Evolutionary conservation across 1,140 invertebrate species (phyloP), one percentile per base, ranked within the genome.

Genomic region (Zaprionus ghesquierei): DNA sequence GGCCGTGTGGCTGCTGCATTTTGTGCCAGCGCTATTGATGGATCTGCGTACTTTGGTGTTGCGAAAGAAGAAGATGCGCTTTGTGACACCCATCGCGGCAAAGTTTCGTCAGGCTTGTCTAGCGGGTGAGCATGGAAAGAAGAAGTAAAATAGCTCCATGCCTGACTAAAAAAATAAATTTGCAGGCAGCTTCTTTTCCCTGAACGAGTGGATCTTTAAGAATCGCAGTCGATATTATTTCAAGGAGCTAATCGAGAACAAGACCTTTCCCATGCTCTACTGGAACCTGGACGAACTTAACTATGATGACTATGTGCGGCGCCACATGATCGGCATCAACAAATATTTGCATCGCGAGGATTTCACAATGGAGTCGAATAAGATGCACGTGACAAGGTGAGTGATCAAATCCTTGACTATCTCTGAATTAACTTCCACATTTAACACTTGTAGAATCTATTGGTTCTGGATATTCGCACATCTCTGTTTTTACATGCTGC

Each of bases 181-280:
- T 56, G 2, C 38, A 90, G 95, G 98, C 0, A 95, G 97, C 90
- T 99, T 96, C 90, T 99, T 99, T 85, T 96, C 97, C 0, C 94
- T 95, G 5, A 94, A 96, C 79, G 95, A 98, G 81, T 99, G 97
- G 97, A 93, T 95, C 41, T 99, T 99, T 85, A 93, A 94, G 13
- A 95, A 94, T 22, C 93, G 94, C 2, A 98, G 98, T 81, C 94
- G 98, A 77, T 93, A 93, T 13, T 93, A 94, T 49, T 92, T 99
- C 0, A 92, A 80, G 29, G 63, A 89, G 9, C 15, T 86, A 5
- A 68, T 89, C 5, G 53, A 73, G 0, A 78, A 70, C 18, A 76
- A 60, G 10, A 69, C 71, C 0, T 77, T 73, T 68, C 54, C 70
- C 31, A 74, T 69, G 46, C 69, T 91, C 6, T 89, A 79, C 18